Evolutionary conservation across 2,888 invertebrate genomes (phyloP).

Genomic region (Encarsia formosa): DNA sequence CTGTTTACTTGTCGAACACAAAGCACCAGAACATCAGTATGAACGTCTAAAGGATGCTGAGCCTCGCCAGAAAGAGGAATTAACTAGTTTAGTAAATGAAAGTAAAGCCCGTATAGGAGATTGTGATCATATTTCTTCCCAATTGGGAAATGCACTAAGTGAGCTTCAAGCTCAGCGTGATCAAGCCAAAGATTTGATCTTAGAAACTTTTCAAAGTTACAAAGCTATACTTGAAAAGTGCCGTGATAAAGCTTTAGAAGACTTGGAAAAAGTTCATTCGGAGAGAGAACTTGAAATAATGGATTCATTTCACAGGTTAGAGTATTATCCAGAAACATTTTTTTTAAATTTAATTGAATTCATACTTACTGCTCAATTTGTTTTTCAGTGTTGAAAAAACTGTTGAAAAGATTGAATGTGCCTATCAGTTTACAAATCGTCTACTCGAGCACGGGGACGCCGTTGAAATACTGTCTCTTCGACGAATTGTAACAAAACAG

Average conservation of each 20-base stretch:
- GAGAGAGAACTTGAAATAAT: conserved; percentile 84
- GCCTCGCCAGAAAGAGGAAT: conserved; percentile 70
- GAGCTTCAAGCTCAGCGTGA: conserved; percentile 86
- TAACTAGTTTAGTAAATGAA: conserved; percentile 70
- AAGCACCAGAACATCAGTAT: conserved; percentile 75
- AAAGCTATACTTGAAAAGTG: conserved; percentile 78
- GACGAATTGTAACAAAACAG: conserved; percentile 73
- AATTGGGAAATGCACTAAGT: conserved; percentile 73
- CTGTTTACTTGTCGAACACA: conserved; percentile 79
- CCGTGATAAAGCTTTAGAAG: conserved; percentile 70
- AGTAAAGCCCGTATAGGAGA: conserved; percentile 71
- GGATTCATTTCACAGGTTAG: conserved; percentile 71
- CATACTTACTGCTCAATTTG: not conserved
- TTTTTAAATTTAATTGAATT: too few species aligned
- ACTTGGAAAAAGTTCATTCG: conserved; percentile 73
- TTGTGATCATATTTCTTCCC: conserved; percentile 71
- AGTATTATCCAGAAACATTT: conserved; percentile 1
- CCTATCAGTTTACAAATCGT: conserved; percentile 78
- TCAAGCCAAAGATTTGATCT: conserved; percentile 76
- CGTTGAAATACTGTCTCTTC: conserved; percentile 78
- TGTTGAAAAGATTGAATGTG: conserved; percentile 79
- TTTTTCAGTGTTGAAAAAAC: conserved; percentile 69
- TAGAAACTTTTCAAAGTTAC: conserved; percentile 74
- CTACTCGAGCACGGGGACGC: conserved; percentile 81
- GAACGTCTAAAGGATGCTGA: conserved; percentile 80